Evolutionary conservation across 2,113 vertebrate genomes (phyloP), one percentile per base, ranked within the genome.

Genomic region (Callospermophilus lateralis): DNA sequence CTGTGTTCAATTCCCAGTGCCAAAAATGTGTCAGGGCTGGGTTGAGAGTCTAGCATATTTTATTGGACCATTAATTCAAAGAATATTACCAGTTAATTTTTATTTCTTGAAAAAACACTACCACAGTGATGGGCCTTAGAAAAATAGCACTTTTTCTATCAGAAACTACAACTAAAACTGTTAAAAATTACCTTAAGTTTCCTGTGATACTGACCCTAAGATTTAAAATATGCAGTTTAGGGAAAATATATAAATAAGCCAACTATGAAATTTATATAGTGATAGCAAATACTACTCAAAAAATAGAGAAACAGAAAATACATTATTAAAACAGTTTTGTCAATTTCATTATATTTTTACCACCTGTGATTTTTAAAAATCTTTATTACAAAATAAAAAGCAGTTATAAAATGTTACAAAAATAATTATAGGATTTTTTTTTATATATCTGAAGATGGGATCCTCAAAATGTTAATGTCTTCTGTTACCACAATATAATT

Each of bases 281-380:
- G 95, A 93, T 3, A 83, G 5, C 3, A 58, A 51, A 51, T 39
- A 58, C n/a, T 48, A 79, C 79, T 74, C 32, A 45, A 42, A 74
- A 45, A 42, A 74, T 88, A 92, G 30, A 20, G n/a, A 88, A 93
- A 70, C 9, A 70, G 42, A 90, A 92, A 81, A 76, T 48, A 87
- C 20, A 28, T 28, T 92, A 37, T 77, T 72, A 90, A 72, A 74
- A 16, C 19, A 70, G 26, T 76, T 94, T 90, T 84, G 8, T 48
- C 83, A 84, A 45, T 63, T 74, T 4, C 30, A 65, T 30, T 70
- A 24, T 9, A 87, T 81, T 78, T 95, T 87, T 63, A 77, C 39
- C 6, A 89, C 32, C 89, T 70, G n/a, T 30, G 2, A 12, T 81
- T 88, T 78, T 74, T 22, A 45, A 63, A 42, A 58, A 58, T 77